These are phyloP conservation scores for Apodemia mormo DNA, from an alignment of 2,888 invertebrate species.

Conservation along the genomic window DNA sequence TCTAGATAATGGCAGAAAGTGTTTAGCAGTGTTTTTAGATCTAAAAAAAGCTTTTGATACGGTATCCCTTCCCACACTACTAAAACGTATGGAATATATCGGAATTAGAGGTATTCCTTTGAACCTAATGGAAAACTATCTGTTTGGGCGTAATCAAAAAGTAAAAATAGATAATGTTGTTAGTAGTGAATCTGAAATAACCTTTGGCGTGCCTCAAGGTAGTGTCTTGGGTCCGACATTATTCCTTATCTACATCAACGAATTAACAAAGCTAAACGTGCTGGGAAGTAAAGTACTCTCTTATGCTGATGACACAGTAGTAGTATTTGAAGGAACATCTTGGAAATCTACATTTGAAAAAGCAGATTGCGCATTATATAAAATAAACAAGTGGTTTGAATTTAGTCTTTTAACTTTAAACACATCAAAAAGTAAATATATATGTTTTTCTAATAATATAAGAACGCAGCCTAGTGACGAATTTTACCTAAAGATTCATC, in stretches of 20 bases:
- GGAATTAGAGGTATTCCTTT: not conserved
- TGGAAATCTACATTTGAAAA: not conserved
- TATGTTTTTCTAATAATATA: not conserved
- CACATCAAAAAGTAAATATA: not conserved
- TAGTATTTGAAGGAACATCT: not conserved
- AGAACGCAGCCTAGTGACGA: not conserved
- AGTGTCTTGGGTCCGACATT: not conserved
- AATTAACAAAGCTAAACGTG: not conserved
- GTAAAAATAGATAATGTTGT: not conserved
- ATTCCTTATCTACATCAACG: no score
- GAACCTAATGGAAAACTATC: not conserved
- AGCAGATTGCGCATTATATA: not conserved
- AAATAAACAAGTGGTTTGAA: not conserved
- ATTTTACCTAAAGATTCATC: not conserved
- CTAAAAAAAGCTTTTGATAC: no score
- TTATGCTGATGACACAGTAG: slow-evolving; percentile 14
- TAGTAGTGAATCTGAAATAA: not conserved
- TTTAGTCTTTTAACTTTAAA: not conserved
- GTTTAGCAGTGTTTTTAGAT: not conserved
- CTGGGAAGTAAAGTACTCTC: not conserved
- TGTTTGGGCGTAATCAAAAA: not conserved
- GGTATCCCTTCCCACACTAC: not conserved
- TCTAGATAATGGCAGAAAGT: not conserved
- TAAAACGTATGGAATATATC: slow-evolving; percentile 12
- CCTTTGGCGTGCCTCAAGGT: slow-evolving; percentile 4